Evolutionary conservation across 2,113 vertebrate species (phyloP).

Genomic region (Cromileptes altivelis): DNA sequence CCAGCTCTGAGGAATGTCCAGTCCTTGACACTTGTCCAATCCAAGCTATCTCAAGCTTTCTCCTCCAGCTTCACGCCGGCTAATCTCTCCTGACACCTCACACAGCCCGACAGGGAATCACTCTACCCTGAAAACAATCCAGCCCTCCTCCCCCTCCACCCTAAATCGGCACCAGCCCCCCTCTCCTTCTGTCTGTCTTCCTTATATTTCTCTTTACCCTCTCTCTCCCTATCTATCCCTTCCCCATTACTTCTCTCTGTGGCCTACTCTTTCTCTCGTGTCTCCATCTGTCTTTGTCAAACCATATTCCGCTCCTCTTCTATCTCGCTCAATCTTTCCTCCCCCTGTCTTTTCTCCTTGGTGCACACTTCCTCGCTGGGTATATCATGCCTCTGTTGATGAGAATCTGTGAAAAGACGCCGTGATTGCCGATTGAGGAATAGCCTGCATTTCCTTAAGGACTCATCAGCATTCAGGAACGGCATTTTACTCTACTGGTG

Average conservation of each 20-base stretch:
- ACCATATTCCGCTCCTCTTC: constrained; percentile 63
- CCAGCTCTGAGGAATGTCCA: constrained; percentile 77
- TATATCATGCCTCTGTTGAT: constrained; percentile 71
- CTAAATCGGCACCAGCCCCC: constrained; percentile 56
- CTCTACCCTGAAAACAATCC: constrained; percentile 81
- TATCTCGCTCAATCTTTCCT: constrained; percentile 68
- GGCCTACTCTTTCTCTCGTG: constrained; percentile 69
- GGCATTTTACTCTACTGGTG: constrained; percentile 44
- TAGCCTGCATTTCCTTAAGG: constrained; percentile 61
- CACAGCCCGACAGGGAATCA: constrained; percentile 74
- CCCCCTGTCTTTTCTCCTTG: constrained; percentile 48
- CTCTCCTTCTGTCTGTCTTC: constrained; percentile 67
- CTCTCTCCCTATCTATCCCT: constrained; percentile 58
- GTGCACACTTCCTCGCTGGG: constrained; percentile 52
- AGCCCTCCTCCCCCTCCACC: constrained; percentile 53
- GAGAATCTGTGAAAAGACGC: constrained; percentile 69
- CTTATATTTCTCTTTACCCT: constrained; percentile 67
- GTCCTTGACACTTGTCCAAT: constrained; percentile 81
- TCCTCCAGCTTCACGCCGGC: constrained; percentile 68
- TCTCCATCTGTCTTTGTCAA: constrained; percentile 84
- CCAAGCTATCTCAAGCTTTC: constrained; percentile 68
- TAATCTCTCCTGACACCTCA: constrained; percentile 81
- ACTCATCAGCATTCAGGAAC: constrained; percentile 65
- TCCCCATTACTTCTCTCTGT: constrained; percentile 70
- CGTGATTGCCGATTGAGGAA: constrained; percentile 69